A percentile compares a stretch with the other conserved stretches of the same genome.
These are phyloP conservation scores for Epirrhoe alternata DNA, from an alignment of 2,888 invertebrate genomes.

Conservation along the genomic window DNA sequence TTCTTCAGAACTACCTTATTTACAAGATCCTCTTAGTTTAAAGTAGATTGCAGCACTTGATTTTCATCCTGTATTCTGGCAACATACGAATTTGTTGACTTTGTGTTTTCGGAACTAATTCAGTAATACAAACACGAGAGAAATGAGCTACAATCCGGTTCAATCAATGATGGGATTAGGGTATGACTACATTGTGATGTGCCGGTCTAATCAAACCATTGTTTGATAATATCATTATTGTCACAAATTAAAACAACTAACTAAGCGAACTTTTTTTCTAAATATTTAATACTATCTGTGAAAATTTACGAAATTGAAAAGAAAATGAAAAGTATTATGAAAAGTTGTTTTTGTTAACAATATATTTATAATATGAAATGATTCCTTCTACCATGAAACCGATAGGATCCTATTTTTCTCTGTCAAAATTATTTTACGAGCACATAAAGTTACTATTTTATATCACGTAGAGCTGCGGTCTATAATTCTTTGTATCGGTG, in stretches of 20 bases:
- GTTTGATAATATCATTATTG: background rate
- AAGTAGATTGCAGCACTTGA: constrained; percentile 10
- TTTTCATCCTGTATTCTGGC: constrained; percentile 29
- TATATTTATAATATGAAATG: background rate
- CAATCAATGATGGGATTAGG: constrained; percentile 21
- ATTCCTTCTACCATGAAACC: background rate
- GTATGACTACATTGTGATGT: constrained; percentile 15
- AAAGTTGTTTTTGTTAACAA: no score
- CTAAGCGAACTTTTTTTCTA: background rate
- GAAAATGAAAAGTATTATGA: no score
- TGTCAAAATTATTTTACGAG: constrained; percentile 24
- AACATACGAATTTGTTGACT: constrained; percentile 21
- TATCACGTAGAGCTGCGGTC: constrained; percentile 26
- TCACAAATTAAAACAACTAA: background rate
- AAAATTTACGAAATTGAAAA: no score
- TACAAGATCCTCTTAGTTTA: background rate
- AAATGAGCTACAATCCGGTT: constrained; percentile 22
- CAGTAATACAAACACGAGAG: constrained; percentile 19
- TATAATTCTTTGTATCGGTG: constrained; percentile 35
- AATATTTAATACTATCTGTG: background rate
- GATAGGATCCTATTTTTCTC: background rate
- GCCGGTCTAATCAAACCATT: constrained; percentile 16
- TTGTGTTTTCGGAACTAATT: constrained; percentile 23
- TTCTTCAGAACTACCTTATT: constrained; percentile 3
- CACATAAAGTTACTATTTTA: constrained; percentile 28